Percentiles rank a stretch among this genome's conserved stretches.
phyloP scores from a whole-genome alignment of 2,888 invertebrate species.

The Anaspis maculata region DNA sequence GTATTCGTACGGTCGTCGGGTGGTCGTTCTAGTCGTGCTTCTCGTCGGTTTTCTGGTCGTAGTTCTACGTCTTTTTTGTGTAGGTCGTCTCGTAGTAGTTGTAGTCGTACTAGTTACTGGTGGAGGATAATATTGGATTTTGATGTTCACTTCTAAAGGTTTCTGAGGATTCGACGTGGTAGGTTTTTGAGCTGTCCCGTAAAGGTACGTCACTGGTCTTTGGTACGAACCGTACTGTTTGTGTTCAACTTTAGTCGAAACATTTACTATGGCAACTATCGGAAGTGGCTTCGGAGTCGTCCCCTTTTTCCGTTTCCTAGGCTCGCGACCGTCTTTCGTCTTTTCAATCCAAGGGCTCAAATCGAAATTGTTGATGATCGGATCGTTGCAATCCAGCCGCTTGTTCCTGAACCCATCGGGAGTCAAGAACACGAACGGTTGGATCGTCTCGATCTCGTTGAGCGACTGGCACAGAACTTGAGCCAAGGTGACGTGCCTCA shows the following conservation, averaged over 20 bases:
- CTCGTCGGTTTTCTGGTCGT: conserved; percentile 1
- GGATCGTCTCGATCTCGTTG: conserved; percentile 56
- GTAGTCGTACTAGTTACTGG: too few relatives aligned
- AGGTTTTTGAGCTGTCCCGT: conserved; percentile 14
- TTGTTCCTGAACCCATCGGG: conserved; percentile 52
- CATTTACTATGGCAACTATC: conserved; percentile 14
- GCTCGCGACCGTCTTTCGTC: conserved; percentile 3
- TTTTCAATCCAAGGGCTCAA: conserved; percentile 54
- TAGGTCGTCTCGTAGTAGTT: conserved; percentile 10
- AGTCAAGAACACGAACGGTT: conserved; percentile 62
- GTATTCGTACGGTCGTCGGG: conserved; percentile 5
- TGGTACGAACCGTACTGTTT: conserved; percentile 7
- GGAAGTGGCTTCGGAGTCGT: conserved; percentile 11
- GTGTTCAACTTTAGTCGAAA: conserved; percentile 8
- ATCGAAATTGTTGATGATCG: conserved; percentile 49
- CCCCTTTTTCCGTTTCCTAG: conserved; percentile 4
- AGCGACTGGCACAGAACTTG: conserved; percentile 64
- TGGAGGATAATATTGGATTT: conserved; percentile 29
- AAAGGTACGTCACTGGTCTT: conserved; percentile 17
- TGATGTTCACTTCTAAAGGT: conserved; percentile 30
- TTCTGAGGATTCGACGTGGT: conserved; percentile 9
- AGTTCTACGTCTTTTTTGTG: conserved; percentile 15
- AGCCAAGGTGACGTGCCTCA: conserved; percentile 61
- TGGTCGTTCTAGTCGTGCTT: conserved; percentile 1
- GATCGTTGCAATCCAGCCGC: conserved; percentile 48